Base-by-base conservation (phyloP, 2,113 vertebrate species). In the Lagopus muta region DNA sequence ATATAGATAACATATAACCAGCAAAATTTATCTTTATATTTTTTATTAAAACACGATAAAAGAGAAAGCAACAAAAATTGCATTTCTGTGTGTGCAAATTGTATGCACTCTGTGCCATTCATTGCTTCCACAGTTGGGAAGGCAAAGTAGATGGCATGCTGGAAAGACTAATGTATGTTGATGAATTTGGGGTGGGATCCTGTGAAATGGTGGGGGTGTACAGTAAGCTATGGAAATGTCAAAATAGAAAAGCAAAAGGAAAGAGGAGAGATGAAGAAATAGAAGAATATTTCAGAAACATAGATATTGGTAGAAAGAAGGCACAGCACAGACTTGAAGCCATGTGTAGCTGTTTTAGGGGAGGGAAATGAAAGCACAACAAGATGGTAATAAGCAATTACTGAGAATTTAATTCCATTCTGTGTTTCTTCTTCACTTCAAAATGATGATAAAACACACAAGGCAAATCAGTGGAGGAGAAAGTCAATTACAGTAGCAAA, bases 401-500 rank as follows among this genome's bases (percentile, higher is more conserved):
- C 82, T 92, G 82, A 15, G 86, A 93, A 94, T 94, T 95, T 93
- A 93, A 93, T 96, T 95, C 88, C 71, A 66, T 87, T 96, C 69
- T 91, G 67, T 92, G 71, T 96, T 95, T 94, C 73, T 95, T 93
- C 81, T 92, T 52, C 83, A 82, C 85, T 93, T 95, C 81, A 71
- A 90, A 94, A 93, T 69, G 38, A 57, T 57, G 71, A 86, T 87
- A 86, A 95, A 95, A 90, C 70, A 79, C 82, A 88, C 86, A 79
- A 69, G 74, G 90, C 81, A 93, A 94, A 93, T 92, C 95, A 92
- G 88, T 78, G 55, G 77, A 96, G 90, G 86, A 85, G 94, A 93
- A 96, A 94, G 92, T 96, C 93, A 92, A 96, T 95, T 94, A 94
- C 83, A 90, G 95, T 89, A 89, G 83, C 90, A 94, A 96, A 96